These are phyloP conservation scores for Pangasius larnaudii DNA, from an alignment of 2,797 vertebrate genomes.

Conservation along the genomic window DNA sequence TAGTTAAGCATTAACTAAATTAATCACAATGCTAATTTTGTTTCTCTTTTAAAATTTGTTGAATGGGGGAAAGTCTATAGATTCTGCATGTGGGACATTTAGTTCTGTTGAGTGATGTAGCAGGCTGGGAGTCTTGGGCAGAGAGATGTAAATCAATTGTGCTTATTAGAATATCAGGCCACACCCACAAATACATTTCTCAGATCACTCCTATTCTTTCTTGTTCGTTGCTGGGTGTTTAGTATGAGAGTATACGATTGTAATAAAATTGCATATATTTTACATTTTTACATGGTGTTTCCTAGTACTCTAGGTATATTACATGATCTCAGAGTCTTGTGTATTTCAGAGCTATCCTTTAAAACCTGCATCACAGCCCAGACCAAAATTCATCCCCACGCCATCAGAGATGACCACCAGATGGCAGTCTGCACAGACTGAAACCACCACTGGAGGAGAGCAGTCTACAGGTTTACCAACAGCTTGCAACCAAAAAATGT, in stretches of 20 bases:
- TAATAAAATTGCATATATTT: neutral
- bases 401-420: conserved; percentile 21
- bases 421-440: conserved; percentile 29
- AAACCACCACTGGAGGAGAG: conserved; percentile 34
- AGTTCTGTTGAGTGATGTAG: neutral
- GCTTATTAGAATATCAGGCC: neutral
- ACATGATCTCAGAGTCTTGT: neutral
- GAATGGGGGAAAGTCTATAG: neutral
- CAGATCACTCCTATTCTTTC: neutral
- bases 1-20: neutral
- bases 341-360: conserved; percentile 41
- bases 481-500: conserved; percentile 3
- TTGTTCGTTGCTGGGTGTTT: neutral
- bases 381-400: conserved; percentile 29
- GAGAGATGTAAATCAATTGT: neutral
- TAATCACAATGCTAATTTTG: neutral
- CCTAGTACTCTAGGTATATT: neutral
- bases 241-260: neutral
- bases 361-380: conserved; percentile 60
- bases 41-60: neutral
- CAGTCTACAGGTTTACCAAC: neutral
- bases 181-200: neutral
- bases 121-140: neutral
- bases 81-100: neutral
- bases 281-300: neutral